Base-by-base conservation (phyloP, 2,888 invertebrate species). In the Hypsopygia costalis region DNA sequence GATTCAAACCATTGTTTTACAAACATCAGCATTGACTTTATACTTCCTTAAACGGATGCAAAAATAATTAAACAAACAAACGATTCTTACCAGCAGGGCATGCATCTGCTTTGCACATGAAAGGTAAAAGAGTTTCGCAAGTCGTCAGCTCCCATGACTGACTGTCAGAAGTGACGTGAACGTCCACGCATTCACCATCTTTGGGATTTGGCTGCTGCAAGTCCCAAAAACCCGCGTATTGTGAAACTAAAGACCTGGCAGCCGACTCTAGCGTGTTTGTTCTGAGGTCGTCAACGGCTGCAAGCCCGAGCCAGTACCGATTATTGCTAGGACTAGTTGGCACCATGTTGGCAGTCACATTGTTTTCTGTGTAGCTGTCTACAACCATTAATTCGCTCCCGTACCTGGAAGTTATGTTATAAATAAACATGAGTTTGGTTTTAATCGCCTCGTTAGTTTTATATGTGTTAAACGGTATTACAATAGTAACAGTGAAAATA, bases 231-330 rank as follows among this genome's bases (percentile, higher is more conserved):
- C 97, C 97, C 50, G 97, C 95, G 75, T 97, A 97, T 81, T 97
- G 97, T 5, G 97, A 97, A 45, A 97, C 95, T 58, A 97, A 90
- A 48, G 94, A 92, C 39, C 97, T 97, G 38, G 96, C 95, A 16
- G 97, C 97, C 3, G 97, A 97, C 88, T 97, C 97, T 47, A 98
- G 89, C n/a, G 97, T 97, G 79, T 97, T 97, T 34, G 97, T 98
- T 71, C 96, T 91, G 40, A 98, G 91, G 80, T 97, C 97, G 80
- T 97, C 97, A 46, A 97, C 91, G 25, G 97, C 95, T 34, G 96
- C 95, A 58, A 97, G 90, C 41, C 97, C 97, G 46, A 97, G 88
- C 97, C 97, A 97, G 81, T 97, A 97, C 70, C 94, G 94, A 46
- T 91, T 92, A 58, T 94, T 91, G 63, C 92, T 93, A 47, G 92